phyloP scores from a whole-genome alignment of 2,888 invertebrate genomes.

The Disparrhopalites patrizii region DNA sequence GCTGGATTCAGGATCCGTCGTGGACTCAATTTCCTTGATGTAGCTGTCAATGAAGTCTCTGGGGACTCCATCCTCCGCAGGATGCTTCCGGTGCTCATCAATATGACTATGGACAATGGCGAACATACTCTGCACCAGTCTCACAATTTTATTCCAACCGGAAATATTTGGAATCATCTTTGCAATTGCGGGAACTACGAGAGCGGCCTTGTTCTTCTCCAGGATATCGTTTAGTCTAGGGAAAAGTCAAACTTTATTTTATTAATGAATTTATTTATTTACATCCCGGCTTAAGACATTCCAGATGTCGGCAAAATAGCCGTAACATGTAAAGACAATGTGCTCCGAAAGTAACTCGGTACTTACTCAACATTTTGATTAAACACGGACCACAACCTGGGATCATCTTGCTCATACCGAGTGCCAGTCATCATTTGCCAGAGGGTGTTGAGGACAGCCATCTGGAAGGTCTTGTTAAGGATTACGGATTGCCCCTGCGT shows the following conservation, averaged over 20 bases:
- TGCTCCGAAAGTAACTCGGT: too few species aligned
- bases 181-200: not conserved
- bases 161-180: not conserved
- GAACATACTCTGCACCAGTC: not conserved
- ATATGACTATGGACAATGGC: not conserved
- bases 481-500: not conserved
- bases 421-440: not conserved
- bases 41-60: slow-evolving; percentile 7
- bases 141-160: not conserved
- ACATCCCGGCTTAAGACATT: too few species aligned
- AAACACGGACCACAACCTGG: not conserved
- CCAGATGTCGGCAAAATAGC: too few species aligned
- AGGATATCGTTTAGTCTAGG: not conserved
- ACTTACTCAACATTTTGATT: not conserved
- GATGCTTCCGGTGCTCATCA: not conserved
- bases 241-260: not conserved
- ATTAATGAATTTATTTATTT: too few species aligned
- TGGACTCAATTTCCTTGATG: not conserved
- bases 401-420: not conserved
- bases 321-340: too few species aligned
- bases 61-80: not conserved
- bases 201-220: not conserved
- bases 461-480: not conserved
- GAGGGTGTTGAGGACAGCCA: not conserved
- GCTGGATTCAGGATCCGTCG: not conserved